Evolutionary conservation across 1,140 invertebrate species (phyloP).

Genomic region (Pygmarrhopalites habei): DNA sequence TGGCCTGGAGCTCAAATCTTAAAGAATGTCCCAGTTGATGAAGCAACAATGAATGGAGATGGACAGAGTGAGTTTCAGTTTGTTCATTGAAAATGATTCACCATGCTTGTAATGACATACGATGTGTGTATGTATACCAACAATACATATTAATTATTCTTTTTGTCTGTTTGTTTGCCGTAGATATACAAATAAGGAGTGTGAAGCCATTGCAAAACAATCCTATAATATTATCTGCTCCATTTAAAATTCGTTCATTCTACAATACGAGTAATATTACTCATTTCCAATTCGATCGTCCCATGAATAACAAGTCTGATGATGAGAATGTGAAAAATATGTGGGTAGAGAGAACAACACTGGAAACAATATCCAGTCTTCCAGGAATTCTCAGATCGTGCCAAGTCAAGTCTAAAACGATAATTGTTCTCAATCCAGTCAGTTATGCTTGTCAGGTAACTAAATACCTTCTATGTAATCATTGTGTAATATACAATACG

Average conservation of each 20-base stretch:
- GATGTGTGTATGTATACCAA: too few relatives aligned
- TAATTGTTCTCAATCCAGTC: slow-evolving; percentile 80
- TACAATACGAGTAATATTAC: slow-evolving; percentile 87
- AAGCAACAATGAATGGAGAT: slow-evolving; percentile 71
- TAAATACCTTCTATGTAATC: too few relatives aligned
- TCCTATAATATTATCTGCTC: slow-evolving; percentile 59
- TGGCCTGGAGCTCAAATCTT: slow-evolving; percentile 86
- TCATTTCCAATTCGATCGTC: slow-evolving; percentile 82
- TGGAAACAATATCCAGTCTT: slow-evolving; percentile 71
- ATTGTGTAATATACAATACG: too few relatives aligned
- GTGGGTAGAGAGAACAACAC: slow-evolving; percentile 89
- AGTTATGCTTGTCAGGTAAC: too few relatives aligned
- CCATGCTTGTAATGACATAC: too few relatives aligned
- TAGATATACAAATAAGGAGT: slow-evolving; percentile 88
- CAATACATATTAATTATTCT: slow-evolving; percentile 35
- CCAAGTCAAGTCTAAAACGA: slow-evolving; percentile 70
- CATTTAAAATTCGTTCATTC: slow-evolving; percentile 79
- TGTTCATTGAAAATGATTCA: too few relatives aligned
- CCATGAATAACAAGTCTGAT: slow-evolving; percentile 68
- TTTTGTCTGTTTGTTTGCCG: not conserved
- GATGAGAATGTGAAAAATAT: slow-evolving; percentile 63
- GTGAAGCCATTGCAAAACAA: slow-evolving; percentile 74
- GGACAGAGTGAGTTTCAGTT: slow-evolving; percentile 79
- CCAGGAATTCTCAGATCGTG: slow-evolving; percentile 94
- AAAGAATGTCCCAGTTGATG: slow-evolving; percentile 81